phyloP scores from a whole-genome alignment of 2,888 invertebrate genomes.

The Rhamphomyia laevipes region DNA sequence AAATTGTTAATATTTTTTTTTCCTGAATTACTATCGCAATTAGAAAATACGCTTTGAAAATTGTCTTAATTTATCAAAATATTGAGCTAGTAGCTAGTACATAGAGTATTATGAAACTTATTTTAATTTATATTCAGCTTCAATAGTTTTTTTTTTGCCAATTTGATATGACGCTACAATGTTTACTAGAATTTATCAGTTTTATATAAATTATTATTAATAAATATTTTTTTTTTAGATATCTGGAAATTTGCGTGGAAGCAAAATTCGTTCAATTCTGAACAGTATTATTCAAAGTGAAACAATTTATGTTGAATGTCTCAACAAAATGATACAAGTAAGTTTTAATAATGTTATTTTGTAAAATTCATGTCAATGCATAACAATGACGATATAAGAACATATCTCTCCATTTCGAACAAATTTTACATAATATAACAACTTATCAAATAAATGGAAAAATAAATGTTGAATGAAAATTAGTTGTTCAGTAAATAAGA shows the following conservation, averaged over 20 bases:
- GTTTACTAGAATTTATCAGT: neutral
- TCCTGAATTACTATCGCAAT: neutral
- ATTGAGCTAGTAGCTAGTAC: no score
- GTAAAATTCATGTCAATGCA: neutral
- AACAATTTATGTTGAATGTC: constrained; percentile 77
- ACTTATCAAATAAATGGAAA: no score
- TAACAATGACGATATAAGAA: no score
- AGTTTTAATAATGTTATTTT: constrained; percentile 16
- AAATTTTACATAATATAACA: no score
- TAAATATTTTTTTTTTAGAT: constrained; percentile 24
- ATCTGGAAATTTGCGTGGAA: constrained; percentile 56
- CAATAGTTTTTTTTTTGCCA: neutral
- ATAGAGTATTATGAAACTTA: no score
- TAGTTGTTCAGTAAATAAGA: no score
- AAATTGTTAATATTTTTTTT: constrained; percentile 1
- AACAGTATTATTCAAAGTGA: constrained; percentile 87
- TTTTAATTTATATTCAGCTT: no score
- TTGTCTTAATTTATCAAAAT: no score
- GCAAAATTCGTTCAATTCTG: constrained; percentile 80
- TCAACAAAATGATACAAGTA: constrained; percentile 80
- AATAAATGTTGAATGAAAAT: no score
- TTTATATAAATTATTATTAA: neutral
- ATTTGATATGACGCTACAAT: no score
- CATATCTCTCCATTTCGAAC: no score
- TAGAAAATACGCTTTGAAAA: constrained; percentile 4